phyloP scores from a whole-genome alignment of 2,888 invertebrate genomes.

The Agrotis exclamationis region DNA sequence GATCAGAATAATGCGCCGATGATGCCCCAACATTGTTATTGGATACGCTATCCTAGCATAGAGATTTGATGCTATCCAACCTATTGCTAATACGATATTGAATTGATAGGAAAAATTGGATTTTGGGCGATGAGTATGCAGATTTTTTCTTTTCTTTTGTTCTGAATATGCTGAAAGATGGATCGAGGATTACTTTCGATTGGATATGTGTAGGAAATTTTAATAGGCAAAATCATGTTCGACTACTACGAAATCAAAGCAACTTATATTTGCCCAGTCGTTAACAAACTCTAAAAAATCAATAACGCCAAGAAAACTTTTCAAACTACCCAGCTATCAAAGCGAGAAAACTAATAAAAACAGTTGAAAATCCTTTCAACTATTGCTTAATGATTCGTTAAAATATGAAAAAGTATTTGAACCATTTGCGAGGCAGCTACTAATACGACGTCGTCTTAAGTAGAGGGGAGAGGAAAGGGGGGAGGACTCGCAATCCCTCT shows the following conservation, averaged over 20 bases:
- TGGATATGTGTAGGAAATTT: background rate
- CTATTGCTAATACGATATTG: conserved; percentile 47
- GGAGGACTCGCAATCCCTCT: conserved; percentile 87
- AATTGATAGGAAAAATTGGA: conserved; percentile 49
- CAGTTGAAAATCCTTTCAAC: conserved; percentile 64
- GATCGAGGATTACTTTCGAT: conserved; percentile 20
- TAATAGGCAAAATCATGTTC: background rate
- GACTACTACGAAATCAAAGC: background rate
- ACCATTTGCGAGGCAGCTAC: conserved; percentile 82
- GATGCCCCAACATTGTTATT: conserved; percentile 76
- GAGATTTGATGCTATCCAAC: conserved; percentile 67
- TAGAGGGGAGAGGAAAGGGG: conserved; percentile 72
- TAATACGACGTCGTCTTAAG: conserved; percentile 82
- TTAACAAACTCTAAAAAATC: conserved; percentile 30
- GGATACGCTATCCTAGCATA: conserved; percentile 68
- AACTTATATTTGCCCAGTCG: background rate
- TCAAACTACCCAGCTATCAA: conserved; percentile 39
- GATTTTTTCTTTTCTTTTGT: conserved; percentile 28
- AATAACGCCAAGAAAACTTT: conserved; percentile 45
- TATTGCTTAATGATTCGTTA: conserved; percentile 77
- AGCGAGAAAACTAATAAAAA: conserved; percentile 55
- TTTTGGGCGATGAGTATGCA: conserved; percentile 32
- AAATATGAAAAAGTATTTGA: conserved; percentile 80
- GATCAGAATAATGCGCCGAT: conserved; percentile 82
- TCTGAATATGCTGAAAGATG: background rate